Base-by-base conservation (phyloP, 2,888 invertebrate species). In the Drosophila mayaguana region DNA sequence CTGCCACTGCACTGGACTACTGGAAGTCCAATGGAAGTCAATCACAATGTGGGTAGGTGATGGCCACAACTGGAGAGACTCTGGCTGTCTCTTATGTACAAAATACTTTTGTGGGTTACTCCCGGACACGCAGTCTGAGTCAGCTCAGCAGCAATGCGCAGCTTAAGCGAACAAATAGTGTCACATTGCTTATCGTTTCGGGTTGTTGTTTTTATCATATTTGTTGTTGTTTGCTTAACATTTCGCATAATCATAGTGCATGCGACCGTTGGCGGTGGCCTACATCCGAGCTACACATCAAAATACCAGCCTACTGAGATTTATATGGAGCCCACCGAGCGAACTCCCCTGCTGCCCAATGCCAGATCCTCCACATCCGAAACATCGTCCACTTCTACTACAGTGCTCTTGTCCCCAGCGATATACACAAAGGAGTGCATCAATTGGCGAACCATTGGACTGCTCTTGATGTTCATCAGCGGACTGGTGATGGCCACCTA, bases 401-500 rank as follows among this genome's bases (percentile, higher is more conserved):
- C 8, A 22, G 14, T 7, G 16, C 11, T 25, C 25, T 16, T 36
- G 36, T 4, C 38, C 14, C 48, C 64, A 16, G 42, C 56, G 3
- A 61, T 68, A 46, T 63, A 69, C 36, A 63, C 61, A 65, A 66
- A 71, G 54, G 87, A 85, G 36, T 89, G 81, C 46, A 72, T 80
- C 25, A 83, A 90, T 80, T 75, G 88, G 63, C 80, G 80, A 14
- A 76, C 86, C 4, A 71, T 91, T 57, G 76, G 79, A 16, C 77
- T 92, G 61, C 72, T 82, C 20, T 34, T 88, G 20, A 64, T 92
- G 65, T 77, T 92, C 18, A 57, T 79, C 28, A 48, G 65, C 25
- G 89, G 83, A 18, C 53, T 91, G n/a, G 63, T 72, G 43, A 70
- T 92, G 72, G 91, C 90, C 61, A 72, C 72, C 7, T 92, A 92